Conservation (phyloP, 2,797 vertebrate species). For the Cetoscarus ocellatus region DNA sequence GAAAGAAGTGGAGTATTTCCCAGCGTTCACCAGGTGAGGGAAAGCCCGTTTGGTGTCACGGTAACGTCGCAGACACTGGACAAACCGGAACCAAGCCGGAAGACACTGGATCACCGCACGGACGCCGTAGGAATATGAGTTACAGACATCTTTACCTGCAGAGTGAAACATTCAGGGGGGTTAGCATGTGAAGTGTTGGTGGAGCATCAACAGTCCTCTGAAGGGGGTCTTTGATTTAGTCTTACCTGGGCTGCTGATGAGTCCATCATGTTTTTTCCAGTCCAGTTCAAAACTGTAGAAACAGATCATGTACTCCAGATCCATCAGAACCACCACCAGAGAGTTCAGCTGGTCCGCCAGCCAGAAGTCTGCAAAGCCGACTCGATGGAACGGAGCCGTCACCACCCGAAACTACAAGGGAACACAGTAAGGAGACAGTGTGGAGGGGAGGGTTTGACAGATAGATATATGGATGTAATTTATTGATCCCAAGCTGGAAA, state of each 20-base stretch:
- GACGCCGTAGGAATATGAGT: constrained; percentile 95
- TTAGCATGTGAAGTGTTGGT: neutral
- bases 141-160: constrained; percentile 85
- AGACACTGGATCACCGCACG: constrained; percentile 97
- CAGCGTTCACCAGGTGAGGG: constrained; percentile 96
- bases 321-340: constrained; percentile 93
- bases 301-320: constrained; percentile 99
- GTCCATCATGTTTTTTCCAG: constrained; percentile 85
- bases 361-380: constrained; percentile 99
- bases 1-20: constrained; percentile 99
- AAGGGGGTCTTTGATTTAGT: neutral
- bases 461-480: too few species aligned
- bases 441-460: neutral
- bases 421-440: neutral
- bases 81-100: constrained; percentile 97
- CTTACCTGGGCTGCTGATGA: constrained; percentile 72
- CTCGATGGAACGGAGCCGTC: constrained; percentile 97
- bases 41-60: constrained; percentile 97
- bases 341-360: constrained; percentile 99
- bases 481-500: too few species aligned
- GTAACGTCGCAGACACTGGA: constrained; percentile 98
- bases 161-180: neutral
- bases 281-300: constrained; percentile 97
- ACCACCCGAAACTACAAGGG: constrained; percentile 93
- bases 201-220: too few species aligned